Evolutionary conservation across 2,797 vertebrate genomes (phyloP), one percentile per base, ranked within the genome.

Genomic region (Alca torda): DNA sequence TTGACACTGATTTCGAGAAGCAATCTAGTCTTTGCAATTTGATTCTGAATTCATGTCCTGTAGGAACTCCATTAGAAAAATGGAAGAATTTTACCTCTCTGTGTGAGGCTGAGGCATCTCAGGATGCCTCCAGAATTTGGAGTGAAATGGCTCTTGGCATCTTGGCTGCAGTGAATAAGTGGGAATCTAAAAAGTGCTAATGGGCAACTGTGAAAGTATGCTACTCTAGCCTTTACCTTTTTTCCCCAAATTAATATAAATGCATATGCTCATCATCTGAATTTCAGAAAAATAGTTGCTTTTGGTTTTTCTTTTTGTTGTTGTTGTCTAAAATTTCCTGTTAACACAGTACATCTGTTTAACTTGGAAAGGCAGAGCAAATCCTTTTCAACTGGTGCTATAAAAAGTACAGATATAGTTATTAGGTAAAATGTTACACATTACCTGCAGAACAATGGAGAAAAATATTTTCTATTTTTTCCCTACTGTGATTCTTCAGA

Each of bases 261-360:
- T 72, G 20, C 24, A 45, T 84, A 56, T 14, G 48, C 4, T 69
- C 2, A 70, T 87, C 24, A 83, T 43, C 24, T 94, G 16, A 70
- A 84, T 94, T 93, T 93, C 61, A 81, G 72, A 76, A 94, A 74
- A 90, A 80, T 41, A 85, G 35, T 46, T 91, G 30, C 15, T 28
- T 39, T 41, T 48, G 16, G 1, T 74, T 78, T 69, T 84, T n/a
- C 31, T 60, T 59, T 16, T 24, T 83, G 74, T 72, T 82, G 6
- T 37, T 69, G 3, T 54, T 92, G 30, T 81, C 31, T 51, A 18
- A 86, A 83, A 56, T 35, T 51, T 89, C 20, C 30, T 76, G 18
- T 68, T 80, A 74, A 56, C 5, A 3, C 8, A 78, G 11, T 63
- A 28, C 15, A 19, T 76, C 37, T 95, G 50, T 67, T 86, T 50